Evolutionary conservation across 2,888 invertebrate genomes (phyloP).

Genomic region (Cephus rjabovi): DNA sequence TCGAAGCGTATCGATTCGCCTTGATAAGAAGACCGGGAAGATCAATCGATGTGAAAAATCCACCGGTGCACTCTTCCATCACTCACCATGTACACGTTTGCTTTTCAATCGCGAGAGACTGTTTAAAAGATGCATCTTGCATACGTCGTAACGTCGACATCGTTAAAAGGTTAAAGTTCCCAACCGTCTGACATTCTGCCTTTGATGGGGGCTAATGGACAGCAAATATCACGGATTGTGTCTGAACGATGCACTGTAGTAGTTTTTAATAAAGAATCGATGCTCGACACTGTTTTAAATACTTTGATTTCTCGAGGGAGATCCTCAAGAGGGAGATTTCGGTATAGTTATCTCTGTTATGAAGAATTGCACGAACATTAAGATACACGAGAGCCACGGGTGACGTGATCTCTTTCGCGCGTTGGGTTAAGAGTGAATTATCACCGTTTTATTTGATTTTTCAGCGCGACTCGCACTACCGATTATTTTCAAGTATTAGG

Average conservation of each 20-base stretch:
- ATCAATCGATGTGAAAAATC: not conserved
- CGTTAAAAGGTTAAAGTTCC: not conserved
- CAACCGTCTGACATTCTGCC: not conserved
- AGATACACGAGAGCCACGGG: not conserved
- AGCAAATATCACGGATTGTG: not conserved
- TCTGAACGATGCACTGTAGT: not conserved
- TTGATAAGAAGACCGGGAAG: not conserved
- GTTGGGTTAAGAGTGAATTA: not conserved
- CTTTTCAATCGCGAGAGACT: not conserved
- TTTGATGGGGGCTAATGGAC: not conserved
- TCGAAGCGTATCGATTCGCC: not conserved
- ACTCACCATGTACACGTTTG: not conserved
- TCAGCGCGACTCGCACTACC: not conserved
- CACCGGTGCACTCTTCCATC: not conserved
- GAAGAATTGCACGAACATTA: not conserved
- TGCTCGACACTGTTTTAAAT: not conserved
- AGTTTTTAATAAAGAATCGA: not conserved
- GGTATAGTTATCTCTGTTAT: not conserved
- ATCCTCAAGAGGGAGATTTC: not conserved
- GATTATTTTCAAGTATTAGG: not conserved
- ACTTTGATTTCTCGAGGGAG: not conserved
- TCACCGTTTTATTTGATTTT: not conserved
- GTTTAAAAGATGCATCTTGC: not conserved
- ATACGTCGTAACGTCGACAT: not conserved
- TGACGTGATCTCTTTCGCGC: not conserved